phyloP scores from a whole-genome alignment of 37 sponge, comb jelly and placozoan genomes.

The Crambe crambe region DNA sequence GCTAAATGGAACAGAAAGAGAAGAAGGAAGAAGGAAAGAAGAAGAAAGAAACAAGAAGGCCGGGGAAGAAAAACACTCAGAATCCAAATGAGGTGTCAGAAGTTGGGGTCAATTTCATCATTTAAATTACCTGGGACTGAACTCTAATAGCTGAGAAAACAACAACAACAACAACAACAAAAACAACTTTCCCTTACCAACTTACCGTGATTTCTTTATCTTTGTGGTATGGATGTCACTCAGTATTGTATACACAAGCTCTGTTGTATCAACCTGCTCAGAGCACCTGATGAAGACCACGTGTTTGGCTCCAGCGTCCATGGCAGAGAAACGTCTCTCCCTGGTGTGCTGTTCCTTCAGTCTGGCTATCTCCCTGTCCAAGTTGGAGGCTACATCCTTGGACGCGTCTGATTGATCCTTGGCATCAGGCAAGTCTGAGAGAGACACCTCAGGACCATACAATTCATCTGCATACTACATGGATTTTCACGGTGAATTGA shows the following conservation, averaged over 20 bases:
- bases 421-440: not conserved
- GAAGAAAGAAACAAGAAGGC: no score
- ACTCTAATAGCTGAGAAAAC: no score
- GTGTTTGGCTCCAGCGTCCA: conserved; percentile 60
- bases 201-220: conserved; percentile 8
- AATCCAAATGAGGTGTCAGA: no score
- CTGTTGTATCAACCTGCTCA: conserved; percentile 45
- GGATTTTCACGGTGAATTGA: not conserved
- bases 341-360: conserved; percentile 31
- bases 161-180: no score
- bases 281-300: conserved; percentile 69
- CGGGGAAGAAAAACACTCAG: no score
- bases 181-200: no score
- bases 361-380: conserved; percentile 55
- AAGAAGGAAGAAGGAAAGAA: not conserved
- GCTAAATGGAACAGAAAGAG: not conserved
- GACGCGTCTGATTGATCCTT: not conserved
- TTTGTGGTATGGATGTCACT: not conserved
- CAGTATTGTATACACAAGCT: conserved; percentile 53
- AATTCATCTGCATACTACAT: conserved; percentile 33
- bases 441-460: conserved; percentile 39
- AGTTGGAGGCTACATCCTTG: conserved; percentile 27
- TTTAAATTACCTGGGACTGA: no score
- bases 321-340: conserved; percentile 51
- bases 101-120: no score